A percentile compares a stretch with the other conserved stretches of the same genome.
Evolutionary conservation across 2,113 vertebrate species (phyloP).

Genomic region (Rattus rattus): DNA sequence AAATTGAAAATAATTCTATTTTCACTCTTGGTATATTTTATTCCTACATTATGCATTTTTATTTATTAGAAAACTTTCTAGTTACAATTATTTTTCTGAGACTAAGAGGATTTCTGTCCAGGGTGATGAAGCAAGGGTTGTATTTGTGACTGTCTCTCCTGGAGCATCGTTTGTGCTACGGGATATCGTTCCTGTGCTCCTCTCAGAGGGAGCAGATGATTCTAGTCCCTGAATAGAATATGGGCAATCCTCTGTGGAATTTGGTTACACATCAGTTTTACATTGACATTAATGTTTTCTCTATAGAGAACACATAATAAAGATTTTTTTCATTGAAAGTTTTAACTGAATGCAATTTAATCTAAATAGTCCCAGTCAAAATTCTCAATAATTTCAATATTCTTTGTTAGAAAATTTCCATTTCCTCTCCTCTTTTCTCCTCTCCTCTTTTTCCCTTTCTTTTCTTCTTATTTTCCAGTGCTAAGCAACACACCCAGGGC

Average conservation of each 20-base stretch:
- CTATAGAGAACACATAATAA: neutral
- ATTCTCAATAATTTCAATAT: neutral
- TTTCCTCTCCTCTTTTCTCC: no score
- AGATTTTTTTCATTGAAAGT: neutral
- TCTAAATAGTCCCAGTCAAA: neutral
- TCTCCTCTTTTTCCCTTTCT: neutral
- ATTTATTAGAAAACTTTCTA: neutral
- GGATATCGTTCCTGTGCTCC: neutral
- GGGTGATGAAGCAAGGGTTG: constrained; percentile 43
- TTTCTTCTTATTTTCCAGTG: neutral
- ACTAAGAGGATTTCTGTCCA: constrained; percentile 62
- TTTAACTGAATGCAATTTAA: constrained; percentile 30
- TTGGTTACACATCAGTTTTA: neutral
- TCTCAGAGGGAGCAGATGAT: neutral
- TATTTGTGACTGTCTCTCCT: neutral
- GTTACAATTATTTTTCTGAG: neutral
- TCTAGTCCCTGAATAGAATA: neutral
- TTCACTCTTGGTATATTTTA: neutral
- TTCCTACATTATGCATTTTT: neutral
- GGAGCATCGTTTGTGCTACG: neutral
- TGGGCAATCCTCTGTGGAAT: neutral
- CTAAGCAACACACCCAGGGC: neutral
- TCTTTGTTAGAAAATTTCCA: neutral
- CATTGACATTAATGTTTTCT: neutral
- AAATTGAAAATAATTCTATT: neutral